Evolutionary conservation across 2,113 vertebrate genomes (phyloP), one percentile per base, ranked within the genome.

Genomic region (Lamprologus tigripictilis): DNA sequence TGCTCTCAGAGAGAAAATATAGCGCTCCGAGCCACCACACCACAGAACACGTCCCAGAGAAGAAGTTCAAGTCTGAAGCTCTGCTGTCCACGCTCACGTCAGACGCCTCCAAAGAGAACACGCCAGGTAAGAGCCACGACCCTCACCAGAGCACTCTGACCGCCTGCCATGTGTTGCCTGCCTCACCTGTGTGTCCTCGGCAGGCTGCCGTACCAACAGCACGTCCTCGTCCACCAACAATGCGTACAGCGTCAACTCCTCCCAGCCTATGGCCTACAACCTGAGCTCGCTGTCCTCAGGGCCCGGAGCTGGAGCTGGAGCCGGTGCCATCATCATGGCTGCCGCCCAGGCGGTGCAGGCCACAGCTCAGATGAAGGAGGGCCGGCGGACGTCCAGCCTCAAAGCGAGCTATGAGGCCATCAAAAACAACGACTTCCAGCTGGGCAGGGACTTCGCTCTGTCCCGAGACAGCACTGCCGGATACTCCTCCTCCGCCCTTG

Each of bases 21-120:
- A 98, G 96, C 71, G 95, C 98, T 47, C 97, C 98, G 7, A 93
- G 96, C 84, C 99, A 99, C 89, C 99, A 99, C 94, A 97, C 98
- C 13, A 97, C 98, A 80, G 99, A 99, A 91, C 98, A 99, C 19
- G 96, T 99, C 89, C 97, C 98, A 53, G 99, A 99, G 95, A 99
- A 99, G 97, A 99, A 99, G 93, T 99, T 99, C 93, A 99, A 99
- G 94, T 99, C 99, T n/a, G 99, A 99, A 96, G 99, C 98, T 86
- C 97, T 99, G 92, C 96, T 99, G 8, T 99, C 99, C 63, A 99
- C 99, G 0, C 96, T 99, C 79, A 99, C 98, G 6, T 99, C 98
- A 81, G 98, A 99, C 88, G 97, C 97, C 51, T 97, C 98, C 94
- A 99, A 99, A 96, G 99, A 99, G 96, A 99, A 98, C 93, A 98